Evolutionary conservation across 2,113 vertebrate species (phyloP).

Genomic region (Hypocryptadius cinnamomeus): DNA sequence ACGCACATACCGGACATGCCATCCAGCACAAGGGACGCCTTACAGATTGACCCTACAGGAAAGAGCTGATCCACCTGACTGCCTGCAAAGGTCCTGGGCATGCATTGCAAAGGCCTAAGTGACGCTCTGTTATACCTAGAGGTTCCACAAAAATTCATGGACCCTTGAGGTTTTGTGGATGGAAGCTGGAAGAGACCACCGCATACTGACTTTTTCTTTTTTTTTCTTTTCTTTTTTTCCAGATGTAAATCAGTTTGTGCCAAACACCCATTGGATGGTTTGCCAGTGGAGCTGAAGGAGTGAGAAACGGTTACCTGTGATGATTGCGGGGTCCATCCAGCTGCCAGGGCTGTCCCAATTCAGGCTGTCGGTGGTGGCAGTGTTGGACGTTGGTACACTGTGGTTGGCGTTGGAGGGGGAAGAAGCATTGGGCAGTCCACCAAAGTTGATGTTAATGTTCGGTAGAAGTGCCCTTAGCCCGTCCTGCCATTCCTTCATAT

Average conservation of each 20-base stretch:
- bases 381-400: constrained; percentile 86
- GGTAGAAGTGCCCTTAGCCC: constrained; percentile 98
- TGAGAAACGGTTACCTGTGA: constrained; percentile 88
- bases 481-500: constrained; percentile 99
- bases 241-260: constrained; percentile 45
- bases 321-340: constrained; percentile 99
- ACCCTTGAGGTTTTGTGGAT: constrained; percentile 34
- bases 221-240: neutral
- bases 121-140: neutral
- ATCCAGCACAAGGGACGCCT: constrained; percentile 40
- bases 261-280: constrained; percentile 57
- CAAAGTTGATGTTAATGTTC: constrained; percentile 99
- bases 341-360: constrained; percentile 96
- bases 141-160: neutral
- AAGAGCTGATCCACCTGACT: constrained; percentile 1
- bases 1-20: neutral
- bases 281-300: constrained; percentile 69
- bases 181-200: constrained; percentile 67
- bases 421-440: constrained; percentile 95
- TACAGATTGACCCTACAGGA: neutral
- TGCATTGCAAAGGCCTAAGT: constrained; percentile 32
- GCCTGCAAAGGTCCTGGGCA: constrained; percentile 16
- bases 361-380: constrained; percentile 90
- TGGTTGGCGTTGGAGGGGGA: constrained; percentile 96
- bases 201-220: constrained; percentile 25